Base-by-base conservation (phyloP, 2,888 invertebrate genomes). In the Apamea monoglypha region DNA sequence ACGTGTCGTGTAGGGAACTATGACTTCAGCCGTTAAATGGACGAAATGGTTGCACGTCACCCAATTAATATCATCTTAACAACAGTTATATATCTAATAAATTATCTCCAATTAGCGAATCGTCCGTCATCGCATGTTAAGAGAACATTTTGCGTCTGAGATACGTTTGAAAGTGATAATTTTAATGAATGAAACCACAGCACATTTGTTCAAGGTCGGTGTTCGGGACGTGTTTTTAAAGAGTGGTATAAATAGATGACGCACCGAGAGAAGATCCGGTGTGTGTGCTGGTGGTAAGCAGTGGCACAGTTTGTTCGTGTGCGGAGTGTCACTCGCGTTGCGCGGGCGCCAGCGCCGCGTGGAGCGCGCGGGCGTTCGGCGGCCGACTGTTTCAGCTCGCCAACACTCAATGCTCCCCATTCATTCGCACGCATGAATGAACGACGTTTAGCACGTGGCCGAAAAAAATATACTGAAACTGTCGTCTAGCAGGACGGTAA, bases 361-460 rank as follows among this genome's bases (percentile, higher is more conserved):
- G 83, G 80, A 94, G 94, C 95, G 95, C 95, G 91, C 95, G 93
- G 92, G 92, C 94, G 92, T 90, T 93, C 95, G 94, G 92, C 93
- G 91, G 91, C 92, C 94, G 95, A 95, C 96, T 96, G 95, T 93
- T 93, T 93, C 93, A 92, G 91, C 88, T 84, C 68, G 87, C 84
- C 78, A 87, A 84, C 74, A 76, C 81, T 85, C 85, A 84, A 85
- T 74, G 85, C 85, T 91, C 92, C 91, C 92, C 96, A 96, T 96
- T 96, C 96, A 96, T 93, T 95, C 94, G 89, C 90, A 92, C 93
- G 92, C 94, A 94, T 96, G 95, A 96, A 96, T 96, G 96, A 95
- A 94, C 92, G 92, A 93, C 88, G 91, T 86, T 90, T 86, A 93
- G 91, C 95, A 94, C 95, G 95, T 95, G 95, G 91, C 91, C 93